phyloP scores from a whole-genome alignment of 1,140 invertebrate species.

The Caligus rogercresseyi region DNA sequence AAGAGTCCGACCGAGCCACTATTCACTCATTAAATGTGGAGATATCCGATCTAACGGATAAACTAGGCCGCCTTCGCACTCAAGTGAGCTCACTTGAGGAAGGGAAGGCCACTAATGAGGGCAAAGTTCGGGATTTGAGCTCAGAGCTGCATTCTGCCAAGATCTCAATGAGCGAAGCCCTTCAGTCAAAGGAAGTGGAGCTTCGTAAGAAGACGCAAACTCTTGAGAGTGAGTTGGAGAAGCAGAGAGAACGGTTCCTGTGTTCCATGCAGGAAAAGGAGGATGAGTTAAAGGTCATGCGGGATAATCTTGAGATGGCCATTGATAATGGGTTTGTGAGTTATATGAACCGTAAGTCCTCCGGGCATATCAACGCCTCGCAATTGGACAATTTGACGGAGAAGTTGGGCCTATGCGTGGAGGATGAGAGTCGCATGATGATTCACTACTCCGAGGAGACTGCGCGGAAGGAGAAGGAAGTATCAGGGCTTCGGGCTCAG shows the following conservation, averaged over 20 bases:
- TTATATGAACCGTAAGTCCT: neutral
- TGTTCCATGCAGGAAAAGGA: conserved; percentile 1
- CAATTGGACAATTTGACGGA: neutral
- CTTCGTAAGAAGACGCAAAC: neutral
- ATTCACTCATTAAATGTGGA: neutral
- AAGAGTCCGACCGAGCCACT: neutral
- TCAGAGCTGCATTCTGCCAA: neutral
- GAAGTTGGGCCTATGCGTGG: neutral
- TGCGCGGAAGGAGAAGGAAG: neutral
- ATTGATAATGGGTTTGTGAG: conserved; percentile 9
- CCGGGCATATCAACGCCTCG: neutral
- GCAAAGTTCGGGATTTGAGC: conserved; percentile 1
- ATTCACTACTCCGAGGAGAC: conserved; percentile 9
- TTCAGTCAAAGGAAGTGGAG: neutral
- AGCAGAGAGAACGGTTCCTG: conserved; percentile 7
- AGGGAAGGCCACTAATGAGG: neutral
- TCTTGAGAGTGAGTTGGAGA: neutral
- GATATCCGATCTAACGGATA: neutral
- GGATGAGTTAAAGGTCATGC: conserved; percentile 3
- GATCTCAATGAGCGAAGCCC: neutral
- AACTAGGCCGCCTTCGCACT: neutral
- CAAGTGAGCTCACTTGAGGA: neutral
- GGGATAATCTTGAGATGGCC: conserved; percentile 8
- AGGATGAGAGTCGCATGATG: neutral
- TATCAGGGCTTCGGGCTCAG: neutral